Evolutionary conservation across 2,797 vertebrate species (phyloP).

Genomic region (Arremon brunneinucha): DNA sequence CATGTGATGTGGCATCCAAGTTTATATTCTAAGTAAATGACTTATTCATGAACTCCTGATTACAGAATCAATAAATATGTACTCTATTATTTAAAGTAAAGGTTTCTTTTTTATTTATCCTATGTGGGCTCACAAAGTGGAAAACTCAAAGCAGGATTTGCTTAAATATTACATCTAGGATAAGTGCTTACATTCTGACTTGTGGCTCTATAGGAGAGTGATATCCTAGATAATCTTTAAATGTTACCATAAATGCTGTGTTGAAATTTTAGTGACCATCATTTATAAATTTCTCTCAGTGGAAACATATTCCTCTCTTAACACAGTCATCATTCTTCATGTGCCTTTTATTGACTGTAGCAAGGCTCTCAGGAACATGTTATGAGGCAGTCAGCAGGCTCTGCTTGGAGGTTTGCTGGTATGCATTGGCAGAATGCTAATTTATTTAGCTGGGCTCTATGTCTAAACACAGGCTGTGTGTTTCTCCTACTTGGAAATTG

Average conservation of each 20-base stretch:
- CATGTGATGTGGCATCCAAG: neutral
- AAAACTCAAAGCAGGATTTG: fast-evolving
- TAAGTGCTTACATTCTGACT: neutral
- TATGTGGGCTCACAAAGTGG: neutral
- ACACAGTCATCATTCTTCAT: neutral
- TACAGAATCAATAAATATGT: neutral
- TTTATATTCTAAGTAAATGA: neutral
- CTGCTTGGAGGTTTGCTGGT: neutral
- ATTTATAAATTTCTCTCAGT: neutral
- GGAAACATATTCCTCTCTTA: neutral
- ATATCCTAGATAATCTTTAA: neutral
- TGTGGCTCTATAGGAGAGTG: neutral
- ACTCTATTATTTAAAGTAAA: neutral
- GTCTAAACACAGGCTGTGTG: neutral
- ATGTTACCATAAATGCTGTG: neutral
- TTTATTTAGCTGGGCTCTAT: neutral
- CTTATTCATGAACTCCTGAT: neutral
- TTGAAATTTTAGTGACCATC: neutral
- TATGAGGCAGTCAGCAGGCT: neutral
- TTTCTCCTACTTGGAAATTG: neutral
- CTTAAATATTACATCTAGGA: neutral
- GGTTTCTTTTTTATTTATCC: neutral
- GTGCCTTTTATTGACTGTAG: neutral
- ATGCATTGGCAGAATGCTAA: neutral
- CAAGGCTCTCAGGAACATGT: neutral